These are phyloP conservation scores for Mya arenaria DNA, from an alignment of 1,140 invertebrate species.

Conservation along the genomic window DNA sequence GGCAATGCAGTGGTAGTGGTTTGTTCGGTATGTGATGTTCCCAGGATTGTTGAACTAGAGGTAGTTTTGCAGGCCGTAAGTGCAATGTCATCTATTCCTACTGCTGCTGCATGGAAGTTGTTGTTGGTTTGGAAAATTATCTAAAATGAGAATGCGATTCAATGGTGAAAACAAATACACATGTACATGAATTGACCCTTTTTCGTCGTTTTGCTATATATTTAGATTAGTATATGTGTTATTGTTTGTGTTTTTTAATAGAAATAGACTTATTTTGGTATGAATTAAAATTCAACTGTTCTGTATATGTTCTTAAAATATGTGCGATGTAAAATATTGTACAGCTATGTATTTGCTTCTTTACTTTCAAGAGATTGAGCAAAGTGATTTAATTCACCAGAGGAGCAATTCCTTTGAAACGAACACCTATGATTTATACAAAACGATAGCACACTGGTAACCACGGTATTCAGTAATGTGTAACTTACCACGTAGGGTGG, in stretches of 20 bases:
- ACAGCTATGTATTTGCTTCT: background rate
- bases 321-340: too few relatives aligned
- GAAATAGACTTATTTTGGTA: background rate
- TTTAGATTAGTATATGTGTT: background rate
- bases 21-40: too few relatives aligned
- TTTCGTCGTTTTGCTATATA: background rate
- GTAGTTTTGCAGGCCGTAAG: too few relatives aligned
- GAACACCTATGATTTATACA: background rate
- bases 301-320: background rate
- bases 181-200: background rate
- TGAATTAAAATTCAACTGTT: background rate
- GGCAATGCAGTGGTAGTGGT: too few relatives aligned
- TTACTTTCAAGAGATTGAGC: background rate
- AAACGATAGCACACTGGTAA: background rate
- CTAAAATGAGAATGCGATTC: background rate
- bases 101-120: background rate
- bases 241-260: background rate
- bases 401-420: background rate
- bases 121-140: constrained; percentile 10
- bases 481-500: constrained; percentile 28
- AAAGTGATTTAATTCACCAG: background rate
- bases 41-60: too few relatives aligned
- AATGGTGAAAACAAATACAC: too few relatives aligned
- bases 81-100: constrained; percentile 13
- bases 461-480: background rate